Evolutionary conservation across 2,113 vertebrate species (phyloP).

Genomic region (Tragelaphus strepsiceros): DNA sequence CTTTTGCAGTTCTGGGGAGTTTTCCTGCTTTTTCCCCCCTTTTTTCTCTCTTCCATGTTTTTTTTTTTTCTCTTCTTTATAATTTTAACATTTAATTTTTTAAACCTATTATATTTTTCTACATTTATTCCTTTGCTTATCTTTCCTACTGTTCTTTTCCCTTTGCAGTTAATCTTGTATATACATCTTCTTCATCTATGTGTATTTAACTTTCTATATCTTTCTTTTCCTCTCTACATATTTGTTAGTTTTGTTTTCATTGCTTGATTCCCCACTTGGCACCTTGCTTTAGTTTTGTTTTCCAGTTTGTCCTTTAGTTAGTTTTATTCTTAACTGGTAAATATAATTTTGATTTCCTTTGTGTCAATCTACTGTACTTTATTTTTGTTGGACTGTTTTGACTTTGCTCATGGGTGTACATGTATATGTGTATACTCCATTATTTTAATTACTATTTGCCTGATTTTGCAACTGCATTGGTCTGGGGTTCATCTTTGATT

Average conservation of each 20-base stretch:
- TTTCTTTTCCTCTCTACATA: not conserved
- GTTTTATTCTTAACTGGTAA: not conserved
- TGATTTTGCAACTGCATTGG: not conserved
- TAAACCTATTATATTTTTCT: not conserved
- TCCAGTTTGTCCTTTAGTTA: not conserved
- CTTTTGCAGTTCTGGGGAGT: not conserved
- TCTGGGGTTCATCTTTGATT: not conserved
- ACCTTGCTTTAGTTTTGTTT: not conserved
- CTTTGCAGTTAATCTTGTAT: not conserved
- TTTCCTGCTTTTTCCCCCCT: not conserved
- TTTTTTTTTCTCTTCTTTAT: not conserved
- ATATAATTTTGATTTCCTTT: not conserved
- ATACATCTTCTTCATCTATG: not conserved
- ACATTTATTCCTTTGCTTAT: not conserved
- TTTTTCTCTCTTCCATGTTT: not conserved
- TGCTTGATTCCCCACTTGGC: not conserved
- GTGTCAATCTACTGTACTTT: not conserved
- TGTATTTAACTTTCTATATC: not conserved
- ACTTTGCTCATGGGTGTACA: not conserved
- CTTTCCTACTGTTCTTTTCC: not conserved
- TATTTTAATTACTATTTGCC: not conserved
- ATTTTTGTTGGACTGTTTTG: not conserved
- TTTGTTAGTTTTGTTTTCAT: not conserved
- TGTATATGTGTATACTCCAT: not conserved
- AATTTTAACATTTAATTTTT: not conserved